Evolutionary conservation across 2,113 vertebrate genomes (phyloP), one percentile per base, ranked within the genome.

Genomic region (Tringa solitaria): DNA sequence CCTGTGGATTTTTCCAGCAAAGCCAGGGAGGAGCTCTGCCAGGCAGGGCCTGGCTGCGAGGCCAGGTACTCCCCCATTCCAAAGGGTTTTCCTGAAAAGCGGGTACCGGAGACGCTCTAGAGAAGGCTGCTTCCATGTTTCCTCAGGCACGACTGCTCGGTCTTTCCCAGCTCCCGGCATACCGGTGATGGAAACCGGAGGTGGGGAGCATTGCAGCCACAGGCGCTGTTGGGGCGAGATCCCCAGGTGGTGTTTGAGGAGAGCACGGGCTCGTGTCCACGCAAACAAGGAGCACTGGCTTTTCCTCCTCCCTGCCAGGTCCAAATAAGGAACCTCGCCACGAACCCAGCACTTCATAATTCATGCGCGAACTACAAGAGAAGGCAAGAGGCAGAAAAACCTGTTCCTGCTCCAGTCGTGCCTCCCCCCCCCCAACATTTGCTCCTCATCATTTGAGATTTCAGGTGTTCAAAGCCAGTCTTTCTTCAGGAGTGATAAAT

Each of bases 331-430:
- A 94, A 53, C 54, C 64, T 61, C 0, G n/a, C 85, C 69, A 32
- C 2, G 23, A 93, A 63, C 72, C 76, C 73, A 35, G 33, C 35
- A 53, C 90, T 90, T 92, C 45, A 22, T 82, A 75, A 92, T 79
- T 84, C 39, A 48, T 69, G 69, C 78, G 84, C 77, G 56, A 95
- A 87, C 50, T 9, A 6, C 3, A 32, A 75, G 51, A 70, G 84
- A 91, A 90, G 67, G 43, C 30, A 54, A 28, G 39, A 96, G 82
- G 89, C 50, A 94, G 96, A 97, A 96, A 96, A 96, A 96, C 95
- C 95, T 94, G 95, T 96, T 96, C 78, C 77, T 22, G 0, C 61
- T 76, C 48, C 41, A 37, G 45, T 26, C 26, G 3, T 50, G 27
- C 0, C 6, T 4, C 16, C 16, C 12, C 78, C 14, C 12, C 39